Percentiles rank a stretch among this genome's conserved stretches.
Evolutionary conservation across 2,797 vertebrate genomes (phyloP).

Genomic region (Coluber constrictor): DNA sequence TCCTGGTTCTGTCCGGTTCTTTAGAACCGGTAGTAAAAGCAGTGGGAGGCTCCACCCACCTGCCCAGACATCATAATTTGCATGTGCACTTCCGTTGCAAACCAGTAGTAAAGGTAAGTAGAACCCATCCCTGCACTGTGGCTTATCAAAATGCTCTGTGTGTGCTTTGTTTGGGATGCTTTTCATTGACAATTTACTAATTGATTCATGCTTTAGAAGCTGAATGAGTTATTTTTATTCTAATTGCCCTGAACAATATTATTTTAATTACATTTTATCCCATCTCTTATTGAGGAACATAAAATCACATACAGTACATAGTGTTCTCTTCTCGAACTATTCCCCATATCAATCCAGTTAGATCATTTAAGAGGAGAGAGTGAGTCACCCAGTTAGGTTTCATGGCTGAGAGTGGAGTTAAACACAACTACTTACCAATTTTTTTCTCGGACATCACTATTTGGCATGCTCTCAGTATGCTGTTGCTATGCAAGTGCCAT

Average conservation of each 20-base stretch:
- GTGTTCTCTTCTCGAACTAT: neutral
- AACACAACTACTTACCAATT: neutral
- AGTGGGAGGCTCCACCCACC: too few relatives aligned
- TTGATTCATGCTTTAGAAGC: neutral
- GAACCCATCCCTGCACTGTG: neutral
- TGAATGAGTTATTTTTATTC: neutral
- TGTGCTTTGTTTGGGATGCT: neutral
- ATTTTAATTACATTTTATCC: neutral
- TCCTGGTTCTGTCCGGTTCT: too few relatives aligned
- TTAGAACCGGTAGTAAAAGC: too few relatives aligned
- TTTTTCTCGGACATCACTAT: neutral
- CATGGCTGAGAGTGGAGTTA: neutral
- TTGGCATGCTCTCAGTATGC: neutral
- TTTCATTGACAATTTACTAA: neutral
- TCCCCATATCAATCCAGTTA: neutral
- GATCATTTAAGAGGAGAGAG: neutral
- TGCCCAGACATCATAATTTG: too few relatives aligned
- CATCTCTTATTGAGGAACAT: neutral
- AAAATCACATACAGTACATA: neutral
- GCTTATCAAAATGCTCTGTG: neutral
- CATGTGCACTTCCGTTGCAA: rapidly evolving
- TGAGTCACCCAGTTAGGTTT: neutral
- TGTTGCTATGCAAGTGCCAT: neutral
- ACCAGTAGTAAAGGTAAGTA: too few relatives aligned
- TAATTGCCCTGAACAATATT: neutral